Evolutionary conservation across 2,888 invertebrate species (phyloP).

Genomic region (Catocala sponsa): DNA sequence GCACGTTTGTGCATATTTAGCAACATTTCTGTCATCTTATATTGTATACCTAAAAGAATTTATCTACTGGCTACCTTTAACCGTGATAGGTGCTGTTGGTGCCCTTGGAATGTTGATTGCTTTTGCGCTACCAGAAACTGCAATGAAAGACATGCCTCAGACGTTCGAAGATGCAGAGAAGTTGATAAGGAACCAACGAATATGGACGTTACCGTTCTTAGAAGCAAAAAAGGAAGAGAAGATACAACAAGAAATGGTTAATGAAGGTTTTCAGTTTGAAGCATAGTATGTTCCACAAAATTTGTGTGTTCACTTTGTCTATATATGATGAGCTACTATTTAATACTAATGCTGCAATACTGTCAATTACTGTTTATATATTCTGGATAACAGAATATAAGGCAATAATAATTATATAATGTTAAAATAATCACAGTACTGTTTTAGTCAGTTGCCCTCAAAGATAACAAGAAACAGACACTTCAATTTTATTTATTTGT

Average conservation of each 20-base stretch:
- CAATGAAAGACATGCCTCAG: slow-evolving; percentile 55
- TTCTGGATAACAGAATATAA: too few relatives aligned
- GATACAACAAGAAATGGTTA: slow-evolving; percentile 21
- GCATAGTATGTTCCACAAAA: neutral
- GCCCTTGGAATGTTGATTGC: slow-evolving; percentile 39
- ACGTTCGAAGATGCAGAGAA: slow-evolving; percentile 60
- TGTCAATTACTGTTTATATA: too few relatives aligned
- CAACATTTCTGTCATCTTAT: slow-evolving; percentile 65
- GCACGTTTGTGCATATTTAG: slow-evolving; percentile 68
- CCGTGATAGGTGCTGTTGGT: slow-evolving; percentile 27
- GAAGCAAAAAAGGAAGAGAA: slow-evolving; percentile 28
- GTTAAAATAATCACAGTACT: too few relatives aligned
- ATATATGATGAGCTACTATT: too few relatives aligned
- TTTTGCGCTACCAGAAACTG: slow-evolving; percentile 55
- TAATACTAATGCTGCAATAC: too few relatives aligned
- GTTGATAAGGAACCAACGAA: slow-evolving; percentile 42
- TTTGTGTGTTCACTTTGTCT: neutral
- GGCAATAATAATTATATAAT: too few relatives aligned
- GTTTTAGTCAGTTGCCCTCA: too few relatives aligned
- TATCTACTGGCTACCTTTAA: slow-evolving; percentile 44
- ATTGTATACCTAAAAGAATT: slow-evolving; percentile 40
- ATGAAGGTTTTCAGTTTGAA: slow-evolving; percentile 30
- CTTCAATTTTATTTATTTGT: too few relatives aligned
- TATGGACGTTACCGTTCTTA: slow-evolving; percentile 56
- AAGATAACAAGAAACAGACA: too few relatives aligned